Evolutionary conservation across 1,140 invertebrate species (phyloP), one percentile per base, ranked within the genome.

Genomic region (Heliconius hermathena): DNA sequence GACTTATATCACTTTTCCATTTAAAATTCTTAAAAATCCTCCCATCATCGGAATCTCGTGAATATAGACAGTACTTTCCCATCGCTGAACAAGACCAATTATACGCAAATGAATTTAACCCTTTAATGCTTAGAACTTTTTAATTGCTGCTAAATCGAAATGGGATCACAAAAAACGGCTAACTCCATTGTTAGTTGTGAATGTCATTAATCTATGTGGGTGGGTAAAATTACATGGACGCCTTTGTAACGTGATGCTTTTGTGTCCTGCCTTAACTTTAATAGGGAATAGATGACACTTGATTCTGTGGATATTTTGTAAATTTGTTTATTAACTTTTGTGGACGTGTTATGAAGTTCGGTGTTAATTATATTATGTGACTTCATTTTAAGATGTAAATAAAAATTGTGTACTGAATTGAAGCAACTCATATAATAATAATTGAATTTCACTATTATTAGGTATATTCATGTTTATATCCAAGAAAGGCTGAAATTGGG

Each of bases 121-220:
- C 91, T 91, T 91, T 88, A 75, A 84, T 82, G 89, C 83, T 87
- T 88, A 85, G 85, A 92, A 93, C 90, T 92, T 93, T 93, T 93
- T 93, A 93, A 93, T 93, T 93, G 91, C 90, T 90, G 90, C 87
- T 90, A 93, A 93, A 92, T 93, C 90, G 89, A 89, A 89, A 91
- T 86, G 90, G 90, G 88, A 87, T 90, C 85, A 83, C 86, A 87
- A 88, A 91, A 90, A 90, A 87, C 81, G 80, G 77, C 84, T 79
- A 73, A 83, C 80, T 71, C 85, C 80, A 87, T 90, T 91, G 89
- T 89, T 82, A 83, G 83, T 81, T 82, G 60, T 71, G 78, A 80
- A 82, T 85, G 86, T 88, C 89, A 91, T 93, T 89, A 90, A 91
- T 91, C 90, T 91, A 89, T 91, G 89, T 91, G 90, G 90, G 90